These are phyloP conservation scores for Cosmia pyralina DNA, from an alignment of 2,888 invertebrate species.

Conservation along the genomic window DNA sequence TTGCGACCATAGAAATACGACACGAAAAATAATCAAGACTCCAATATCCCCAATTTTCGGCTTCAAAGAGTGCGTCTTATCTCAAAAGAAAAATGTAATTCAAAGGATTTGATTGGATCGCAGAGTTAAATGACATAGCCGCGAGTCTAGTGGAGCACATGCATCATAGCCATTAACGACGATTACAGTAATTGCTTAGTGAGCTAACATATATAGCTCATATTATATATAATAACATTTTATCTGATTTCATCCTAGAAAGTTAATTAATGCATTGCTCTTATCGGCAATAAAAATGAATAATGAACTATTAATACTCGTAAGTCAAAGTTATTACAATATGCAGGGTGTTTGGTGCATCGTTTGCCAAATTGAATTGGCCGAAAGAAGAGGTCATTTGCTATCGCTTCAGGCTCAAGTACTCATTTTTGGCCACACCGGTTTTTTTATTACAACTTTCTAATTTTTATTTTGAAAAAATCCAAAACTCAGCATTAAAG, in stretches of 20 bases:
- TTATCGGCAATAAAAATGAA: slow-evolving; percentile 25
- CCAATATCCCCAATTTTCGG: too few relatives aligned
- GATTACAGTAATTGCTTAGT: background rate
- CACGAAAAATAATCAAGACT: background rate
- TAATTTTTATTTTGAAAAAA: too few relatives aligned
- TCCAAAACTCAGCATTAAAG: too few relatives aligned
- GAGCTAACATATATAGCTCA: background rate
- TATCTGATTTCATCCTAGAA: slow-evolving; percentile 26
- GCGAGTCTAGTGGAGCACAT: background rate
- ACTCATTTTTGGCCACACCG: too few relatives aligned
- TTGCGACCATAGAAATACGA: background rate
- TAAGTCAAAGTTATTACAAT: slow-evolving; percentile 8
- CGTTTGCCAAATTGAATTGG: too few relatives aligned
- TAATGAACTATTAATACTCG: slow-evolving; percentile 6
- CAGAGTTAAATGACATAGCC: background rate
- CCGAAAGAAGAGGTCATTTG: too few relatives aligned
- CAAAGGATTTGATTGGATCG: background rate
- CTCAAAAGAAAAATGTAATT: background rate
- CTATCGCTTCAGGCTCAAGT: too few relatives aligned
- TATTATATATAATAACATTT: too few relatives aligned
- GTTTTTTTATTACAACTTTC: too few relatives aligned
- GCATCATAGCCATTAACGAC: too few relatives aligned
- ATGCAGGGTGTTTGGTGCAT: background rate
- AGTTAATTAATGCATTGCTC: slow-evolving; percentile 32
- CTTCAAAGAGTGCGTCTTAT: background rate